Conservation (phyloP, 2,888 invertebrate genomes). For the Hirtodrosophila cameraria region DNA sequence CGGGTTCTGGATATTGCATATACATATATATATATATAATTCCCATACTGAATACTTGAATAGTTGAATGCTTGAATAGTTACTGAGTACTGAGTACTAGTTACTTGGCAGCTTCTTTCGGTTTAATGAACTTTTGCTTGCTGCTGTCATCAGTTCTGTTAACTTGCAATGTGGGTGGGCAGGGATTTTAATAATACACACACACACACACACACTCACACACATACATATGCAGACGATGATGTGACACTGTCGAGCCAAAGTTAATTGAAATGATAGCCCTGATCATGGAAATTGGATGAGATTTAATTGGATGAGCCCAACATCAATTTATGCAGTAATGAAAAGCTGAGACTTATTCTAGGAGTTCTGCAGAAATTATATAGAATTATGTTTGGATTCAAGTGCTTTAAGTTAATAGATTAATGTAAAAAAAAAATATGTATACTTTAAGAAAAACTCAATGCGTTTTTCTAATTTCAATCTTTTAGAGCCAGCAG, state of each 20-base stretch:
- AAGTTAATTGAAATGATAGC: slow-evolving; percentile 49
- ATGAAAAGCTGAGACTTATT: slow-evolving; percentile 16
- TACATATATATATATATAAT: slow-evolving; percentile 1
- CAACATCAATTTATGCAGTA: slow-evolving; percentile 14
- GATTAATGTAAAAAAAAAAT: too few species aligned
- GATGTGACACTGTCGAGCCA: slow-evolving; percentile 9
- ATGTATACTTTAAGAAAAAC: too few species aligned
- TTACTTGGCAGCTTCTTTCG: slow-evolving; percentile 15
- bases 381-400: slow-evolving; percentile 19
- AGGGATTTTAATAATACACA: slow-evolving; percentile 56
- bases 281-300: background rate
- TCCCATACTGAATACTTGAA: too few species aligned
- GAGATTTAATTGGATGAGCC: slow-evolving; percentile 33
- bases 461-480: too few species aligned
- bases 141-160: slow-evolving; percentile 31
- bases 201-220: too few species aligned
- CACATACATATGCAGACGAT: slow-evolving; percentile 29
- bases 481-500: too few species aligned
- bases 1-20: slow-evolving; percentile 35
- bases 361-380: background rate
- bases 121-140: slow-evolving; percentile 48
- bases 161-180: slow-evolving; percentile 55
- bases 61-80: too few species aligned
- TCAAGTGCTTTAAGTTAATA: background rate
- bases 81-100: background rate